Evolutionary conservation across 2,113 vertebrate genomes (phyloP), one percentile per base, ranked within the genome.

Genomic region (Nesogale talazaci): DNA sequence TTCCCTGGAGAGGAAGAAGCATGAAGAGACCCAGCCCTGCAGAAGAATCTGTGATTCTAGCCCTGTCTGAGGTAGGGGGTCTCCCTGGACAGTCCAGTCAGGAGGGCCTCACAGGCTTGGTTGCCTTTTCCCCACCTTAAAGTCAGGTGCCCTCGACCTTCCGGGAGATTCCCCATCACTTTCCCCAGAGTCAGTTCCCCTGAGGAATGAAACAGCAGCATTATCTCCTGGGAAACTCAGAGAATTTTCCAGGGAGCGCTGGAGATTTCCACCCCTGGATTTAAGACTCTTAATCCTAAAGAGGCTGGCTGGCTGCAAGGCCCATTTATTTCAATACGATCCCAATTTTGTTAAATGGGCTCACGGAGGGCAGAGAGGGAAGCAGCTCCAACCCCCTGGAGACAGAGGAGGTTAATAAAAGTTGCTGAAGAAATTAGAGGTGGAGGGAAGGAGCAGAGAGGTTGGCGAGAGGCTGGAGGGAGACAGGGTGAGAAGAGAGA

Each of bases 251-350:
- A 78, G 79, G 59, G 46, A 83, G 77, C 86, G 36, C 91, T 83
- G 79, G 83, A 94, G 80, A 94, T 56, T 92, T 92, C 93, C 86
- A 94, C 36, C 59, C 61, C 85, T 81, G 92, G 89, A 84, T 93
- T 94, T 93, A 93, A 95, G 85, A 90, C 74, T 82, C 91, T 94
- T 89, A 75, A 88, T 94, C 80, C 57, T 17, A 31, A 94, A 74
- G 31, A 77, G 61, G 91, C 11, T 78, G 87, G 83, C 79, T 86
- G 91, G 83, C 36, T 94, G 31, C 83, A 94, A 94, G 90, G 92
- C 63, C 88, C 94, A 93, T 95, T 94, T 94, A 90, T 94, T 96
- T 95, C 94, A 94, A 86, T 82, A 61, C 25, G 25, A 94, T 93
- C 87, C 87, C 92, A 89, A 94, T 95, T 92, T 91, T 94, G 92